Evolutionary conservation across 1,140 invertebrate genomes (phyloP).

Genomic region (Phthorimaea operculella): DNA sequence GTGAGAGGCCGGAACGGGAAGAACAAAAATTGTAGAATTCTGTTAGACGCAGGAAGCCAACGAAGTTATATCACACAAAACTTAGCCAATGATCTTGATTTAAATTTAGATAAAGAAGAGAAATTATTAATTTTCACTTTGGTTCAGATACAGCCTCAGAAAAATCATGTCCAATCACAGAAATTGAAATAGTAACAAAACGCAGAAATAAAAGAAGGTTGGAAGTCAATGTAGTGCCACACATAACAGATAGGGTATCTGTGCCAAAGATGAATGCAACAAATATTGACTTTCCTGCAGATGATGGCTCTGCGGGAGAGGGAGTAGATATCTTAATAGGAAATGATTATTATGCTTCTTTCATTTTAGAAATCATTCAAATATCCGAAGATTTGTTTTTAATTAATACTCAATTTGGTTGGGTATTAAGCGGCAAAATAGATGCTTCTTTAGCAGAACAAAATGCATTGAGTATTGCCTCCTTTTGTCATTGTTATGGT

Average conservation of each 20-base stretch:
- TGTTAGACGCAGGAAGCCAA: neutral
- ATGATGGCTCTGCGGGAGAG: neutral
- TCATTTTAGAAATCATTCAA: neutral
- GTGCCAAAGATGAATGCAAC: neutral
- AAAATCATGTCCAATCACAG: neutral
- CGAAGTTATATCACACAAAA: neutral
- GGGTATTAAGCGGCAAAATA: no score
- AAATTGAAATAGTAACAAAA: neutral
- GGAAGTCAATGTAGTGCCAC: neutral
- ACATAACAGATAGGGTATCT: neutral
- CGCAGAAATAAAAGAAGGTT: neutral
- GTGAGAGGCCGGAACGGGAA: neutral
- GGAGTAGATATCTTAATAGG: conserved; percentile 1
- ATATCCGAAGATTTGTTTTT: neutral
- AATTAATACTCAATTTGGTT: conserved; percentile 1
- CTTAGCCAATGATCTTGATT: neutral
- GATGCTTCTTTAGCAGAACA: neutral
- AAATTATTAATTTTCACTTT: neutral
- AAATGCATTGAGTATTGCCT: neutral
- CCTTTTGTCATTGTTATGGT: neutral
- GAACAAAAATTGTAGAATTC: neutral
- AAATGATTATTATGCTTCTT: conserved; percentile 3
- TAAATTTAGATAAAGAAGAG: neutral
- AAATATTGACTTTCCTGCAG: neutral
- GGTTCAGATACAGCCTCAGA: neutral